phyloP scores from a whole-genome alignment of 1,140 invertebrate genomes.

The Bathynomus jamesi region DNA sequence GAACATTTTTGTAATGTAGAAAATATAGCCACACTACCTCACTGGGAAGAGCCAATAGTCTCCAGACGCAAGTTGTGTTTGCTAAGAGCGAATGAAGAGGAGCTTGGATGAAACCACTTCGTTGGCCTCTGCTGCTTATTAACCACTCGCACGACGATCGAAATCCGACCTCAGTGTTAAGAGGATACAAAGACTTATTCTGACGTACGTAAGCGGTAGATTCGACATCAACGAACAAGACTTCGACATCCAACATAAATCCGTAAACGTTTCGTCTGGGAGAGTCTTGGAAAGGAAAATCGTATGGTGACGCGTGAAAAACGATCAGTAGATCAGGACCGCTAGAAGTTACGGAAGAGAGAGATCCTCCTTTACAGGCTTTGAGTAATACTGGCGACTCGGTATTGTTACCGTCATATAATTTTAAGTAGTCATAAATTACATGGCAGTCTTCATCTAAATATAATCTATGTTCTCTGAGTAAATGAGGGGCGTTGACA shows the following conservation, averaged over 20 bases:
- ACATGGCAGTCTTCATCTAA: slow-evolving; percentile 78
- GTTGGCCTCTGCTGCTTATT: slow-evolving; percentile 21
- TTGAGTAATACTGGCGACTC: slow-evolving; percentile 76
- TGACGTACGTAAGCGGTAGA: slow-evolving; percentile 34
- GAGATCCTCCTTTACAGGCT: slow-evolving; percentile 75
- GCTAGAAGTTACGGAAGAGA: slow-evolving; percentile 74
- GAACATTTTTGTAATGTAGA: slow-evolving; percentile 32
- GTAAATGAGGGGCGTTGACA: slow-evolving; percentile 30
- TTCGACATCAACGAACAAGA: slow-evolving; percentile 49
- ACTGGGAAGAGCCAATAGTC: slow-evolving; percentile 15
- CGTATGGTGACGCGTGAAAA: slow-evolving; percentile 78
- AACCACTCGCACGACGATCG: slow-evolving; percentile 22
- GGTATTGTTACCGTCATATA: slow-evolving; percentile 82
- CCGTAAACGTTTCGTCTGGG: slow-evolving; percentile 54
- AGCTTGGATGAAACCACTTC: slow-evolving; percentile 30
- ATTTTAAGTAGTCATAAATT: slow-evolving; percentile 77
- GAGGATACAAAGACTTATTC: not conserved
- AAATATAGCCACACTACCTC: slow-evolving; percentile 38
- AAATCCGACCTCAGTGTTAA: not conserved
- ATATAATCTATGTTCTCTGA: slow-evolving; percentile 36
- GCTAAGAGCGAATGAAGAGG: slow-evolving; percentile 28
- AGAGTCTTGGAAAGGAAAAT: slow-evolving; percentile 57
- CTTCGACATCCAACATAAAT: slow-evolving; percentile 78
- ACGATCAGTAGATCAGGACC: slow-evolving; percentile 76
- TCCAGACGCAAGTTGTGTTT: slow-evolving; percentile 35